Conservation (phyloP, 2,888 invertebrate genomes). For the Alloplasta piceator region DNA sequence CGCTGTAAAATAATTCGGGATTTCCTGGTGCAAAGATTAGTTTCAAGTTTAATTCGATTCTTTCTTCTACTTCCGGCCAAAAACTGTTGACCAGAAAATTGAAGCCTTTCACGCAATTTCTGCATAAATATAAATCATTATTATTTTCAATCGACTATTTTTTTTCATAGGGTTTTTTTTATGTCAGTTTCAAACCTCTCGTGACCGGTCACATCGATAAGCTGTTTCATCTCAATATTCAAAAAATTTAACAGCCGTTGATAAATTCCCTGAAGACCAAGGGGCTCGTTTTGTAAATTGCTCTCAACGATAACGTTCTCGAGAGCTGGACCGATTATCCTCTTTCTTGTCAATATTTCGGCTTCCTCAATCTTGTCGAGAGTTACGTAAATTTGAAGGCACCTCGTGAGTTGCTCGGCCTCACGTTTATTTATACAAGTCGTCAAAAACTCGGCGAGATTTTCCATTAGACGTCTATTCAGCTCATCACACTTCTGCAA, state of each 20-base stretch:
- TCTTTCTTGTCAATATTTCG: constrained; percentile 88
- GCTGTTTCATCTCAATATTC: constrained; percentile 86
- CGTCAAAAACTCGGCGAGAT: constrained; percentile 84
- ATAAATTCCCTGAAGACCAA: constrained; percentile 90
- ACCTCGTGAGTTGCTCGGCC: constrained; percentile 81
- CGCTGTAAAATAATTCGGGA: constrained; percentile 92
- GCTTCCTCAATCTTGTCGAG: constrained; percentile 89
- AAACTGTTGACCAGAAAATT: constrained; percentile 93
- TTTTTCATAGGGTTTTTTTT: constrained; percentile 57
- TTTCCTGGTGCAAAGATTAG: constrained; percentile 96
- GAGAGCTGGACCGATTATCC: constrained; percentile 88
- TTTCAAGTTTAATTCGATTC: constrained; percentile 91
- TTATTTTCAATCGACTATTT: not conserved
- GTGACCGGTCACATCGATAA: constrained; percentile 80
- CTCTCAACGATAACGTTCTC: constrained; percentile 89
- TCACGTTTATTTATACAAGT: constrained; percentile 80
- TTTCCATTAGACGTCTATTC: constrained; percentile 83
- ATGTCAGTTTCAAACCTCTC: constrained; percentile 73
- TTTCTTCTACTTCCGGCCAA: constrained; percentile 93
- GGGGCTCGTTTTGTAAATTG: constrained; percentile 86
- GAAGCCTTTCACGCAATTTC: constrained; percentile 85
- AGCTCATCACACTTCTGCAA: constrained; percentile 81
- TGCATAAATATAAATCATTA: constrained; percentile 22
- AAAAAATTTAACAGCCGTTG: constrained; percentile 89
- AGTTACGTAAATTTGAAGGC: constrained; percentile 86